Evolutionary conservation across 1,140 invertebrate genomes (phyloP), one percentile per base, ranked within the genome.

Genomic region (Zaprionus davidi): DNA sequence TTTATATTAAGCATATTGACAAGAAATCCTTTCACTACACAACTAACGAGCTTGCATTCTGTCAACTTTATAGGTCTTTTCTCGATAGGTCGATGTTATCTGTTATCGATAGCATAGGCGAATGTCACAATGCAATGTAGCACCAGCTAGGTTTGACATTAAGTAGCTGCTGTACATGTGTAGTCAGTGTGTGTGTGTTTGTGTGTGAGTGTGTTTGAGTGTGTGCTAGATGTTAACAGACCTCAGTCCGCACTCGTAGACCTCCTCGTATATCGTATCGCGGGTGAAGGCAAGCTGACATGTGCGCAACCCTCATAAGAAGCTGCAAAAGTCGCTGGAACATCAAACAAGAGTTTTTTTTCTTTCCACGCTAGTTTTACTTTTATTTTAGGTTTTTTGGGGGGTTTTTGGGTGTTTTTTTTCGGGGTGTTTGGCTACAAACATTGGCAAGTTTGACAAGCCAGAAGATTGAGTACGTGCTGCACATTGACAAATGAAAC

Each of bases 381-480:
- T 28, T 56, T 56, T 26, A 28, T 56, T 56, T 26, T 24, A 13
- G 9, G 1, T 55, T 24, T 24, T 53, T 41, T 41, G 15, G 7
- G 53, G 41, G 38, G n/a, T 11, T 9, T 66, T 56, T 20, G 56
- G 20, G 9, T n/a, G 11, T 24, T 9, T 41, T 20, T 49, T 44
- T 51, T 7, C 20, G 22, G 34, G 5, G 58, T 34, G 28, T 62
- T 58, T 66, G 80, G 77, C 57, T 75, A 78, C 83, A 86, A 69
- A 88, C 85, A 88, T 90, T 85, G 85, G 81, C 85, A 90, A 90
- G 81, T 90, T 90, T 90, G 85, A 90, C 85, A 90, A 77, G 73
- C 70, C 86, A 82, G 82, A 90, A 90, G 85, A 90, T 90, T 90
- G 85, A 90, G 86, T 90, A 90, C 85, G 85, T 90, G 85, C 85